These are phyloP conservation scores for Conops quadrifasciatus DNA, from an alignment of 2,888 invertebrate species.

Conservation along the genomic window DNA sequence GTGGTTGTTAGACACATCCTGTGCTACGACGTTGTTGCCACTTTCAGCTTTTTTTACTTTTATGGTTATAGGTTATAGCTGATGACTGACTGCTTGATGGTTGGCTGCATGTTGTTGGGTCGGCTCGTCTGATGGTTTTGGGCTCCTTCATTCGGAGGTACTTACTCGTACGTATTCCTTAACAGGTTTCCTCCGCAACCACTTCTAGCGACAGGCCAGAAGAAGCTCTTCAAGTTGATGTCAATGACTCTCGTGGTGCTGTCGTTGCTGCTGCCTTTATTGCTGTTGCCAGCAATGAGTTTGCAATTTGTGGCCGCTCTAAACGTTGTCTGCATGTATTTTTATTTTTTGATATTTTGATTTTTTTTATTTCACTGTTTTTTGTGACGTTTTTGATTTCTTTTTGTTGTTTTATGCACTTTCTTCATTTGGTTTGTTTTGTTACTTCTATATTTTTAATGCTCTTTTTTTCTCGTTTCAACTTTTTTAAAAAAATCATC, in stretches of 20 bases:
- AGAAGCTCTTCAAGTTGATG: slow-evolving; percentile 16
- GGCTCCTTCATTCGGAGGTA: not conserved
- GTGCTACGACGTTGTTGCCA: not conserved
- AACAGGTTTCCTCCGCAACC: not conserved
- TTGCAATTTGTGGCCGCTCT: slow-evolving; percentile 15
- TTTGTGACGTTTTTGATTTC: not conserved
- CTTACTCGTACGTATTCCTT: no score
- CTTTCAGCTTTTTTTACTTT: not conserved
- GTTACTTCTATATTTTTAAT: not conserved
- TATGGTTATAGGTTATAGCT: slow-evolving; percentile 16
- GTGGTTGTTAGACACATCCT: no score
- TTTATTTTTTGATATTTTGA: not conserved
- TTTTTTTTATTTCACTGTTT: slow-evolving; percentile 5
- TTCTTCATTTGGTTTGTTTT: not conserved
- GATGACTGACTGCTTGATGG: not conserved
- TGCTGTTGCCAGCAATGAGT: slow-evolving; percentile 6
- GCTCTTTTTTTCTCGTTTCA: not conserved
- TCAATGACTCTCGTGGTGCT: slow-evolving; percentile 6
- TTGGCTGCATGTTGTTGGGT: slow-evolving; percentile 3
- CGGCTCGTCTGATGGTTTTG: no score
- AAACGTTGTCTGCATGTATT: not conserved
- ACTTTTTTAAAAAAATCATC: not conserved
- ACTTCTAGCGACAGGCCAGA: not conserved
- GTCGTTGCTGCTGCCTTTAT: slow-evolving; percentile 11
- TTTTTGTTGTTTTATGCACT: not conserved